Evolutionary conservation across 2,888 invertebrate species (phyloP), one percentile per base, ranked within the genome.

Genomic region (Branchellion lobata): DNA sequence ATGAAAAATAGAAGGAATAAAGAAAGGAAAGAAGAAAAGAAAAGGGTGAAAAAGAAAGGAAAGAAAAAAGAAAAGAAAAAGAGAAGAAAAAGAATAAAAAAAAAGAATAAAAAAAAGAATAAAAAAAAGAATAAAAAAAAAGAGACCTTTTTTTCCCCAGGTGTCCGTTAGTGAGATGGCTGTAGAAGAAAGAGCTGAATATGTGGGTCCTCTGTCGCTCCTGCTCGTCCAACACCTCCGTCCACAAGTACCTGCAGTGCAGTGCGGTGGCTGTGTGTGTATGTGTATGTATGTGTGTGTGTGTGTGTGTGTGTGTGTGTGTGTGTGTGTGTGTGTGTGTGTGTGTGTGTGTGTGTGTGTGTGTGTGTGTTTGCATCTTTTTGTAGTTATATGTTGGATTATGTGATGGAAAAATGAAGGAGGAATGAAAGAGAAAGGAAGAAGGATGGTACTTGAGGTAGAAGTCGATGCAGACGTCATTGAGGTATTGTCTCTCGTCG

Each of bases 101-200:
- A n/a, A n/a, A n/a, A n/a, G n/a, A n/a, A n/a, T n/a, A n/a, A n/a
- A n/a, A n/a, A n/a, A n/a, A n/a, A n/a, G n/a, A n/a, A n/a, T n/a
- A n/a, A n/a, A n/a, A n/a, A n/a, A n/a, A n/a, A n/a, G n/a, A n/a
- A n/a, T n/a, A n/a, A n/a, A n/a, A n/a, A n/a, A n/a, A n/a, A n/a
- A n/a, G n/a, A n/a, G 2, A 69, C 34, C n/a, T 69, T 29, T 69
- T 34, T 65, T 65, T n/a, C 21, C 65, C 8, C 33, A 27, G 8
- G 11, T 53, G 29, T 8, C 34, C 72, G 21, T 78, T 78, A 1
- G 95, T 96, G 69, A 98, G 90, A 80, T 95, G 91, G 87, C 94
- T 94, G 87, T 96, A 98, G 88, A 98, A 98, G 89, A 96, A 97
- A 36, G 96, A 94, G 86, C 95, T 96, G 89, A 97, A 97, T 40